Evolutionary conservation across 2,888 invertebrate species (phyloP).

Genomic region (Autographa pulchrina): DNA sequence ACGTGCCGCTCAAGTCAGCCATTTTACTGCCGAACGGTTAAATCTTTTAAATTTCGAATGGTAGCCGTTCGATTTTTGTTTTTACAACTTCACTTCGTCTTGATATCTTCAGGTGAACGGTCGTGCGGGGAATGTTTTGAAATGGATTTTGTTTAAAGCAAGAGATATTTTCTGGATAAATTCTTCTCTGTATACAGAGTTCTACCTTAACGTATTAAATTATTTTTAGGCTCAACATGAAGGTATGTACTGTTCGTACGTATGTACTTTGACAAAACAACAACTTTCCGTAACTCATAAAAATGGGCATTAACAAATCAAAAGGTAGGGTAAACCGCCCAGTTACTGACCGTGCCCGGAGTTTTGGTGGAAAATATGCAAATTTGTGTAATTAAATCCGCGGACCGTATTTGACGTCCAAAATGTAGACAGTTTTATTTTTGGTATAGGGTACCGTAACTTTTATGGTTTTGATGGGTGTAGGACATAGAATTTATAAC

Average conservation of each 20-base stretch:
- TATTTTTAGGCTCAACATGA: slow-evolving; percentile 2
- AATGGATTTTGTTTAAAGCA: slow-evolving; percentile 32
- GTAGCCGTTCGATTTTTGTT: slow-evolving; percentile 58
- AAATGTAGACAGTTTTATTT: slow-evolving; percentile 74
- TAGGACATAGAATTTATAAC: slow-evolving; percentile 8
- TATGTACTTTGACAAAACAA: slow-evolving; percentile 49
- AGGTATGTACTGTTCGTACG: slow-evolving; percentile 28
- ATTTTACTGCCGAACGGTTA: slow-evolving; percentile 70
- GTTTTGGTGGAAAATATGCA: slow-evolving; percentile 77
- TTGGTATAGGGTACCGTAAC: slow-evolving; percentile 32
- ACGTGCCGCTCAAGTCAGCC: slow-evolving; percentile 60
- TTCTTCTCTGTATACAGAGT: not conserved
- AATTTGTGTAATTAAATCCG: slow-evolving; percentile 81
- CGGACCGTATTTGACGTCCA: slow-evolving; percentile 71
- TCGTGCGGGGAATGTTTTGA: slow-evolving; percentile 24
- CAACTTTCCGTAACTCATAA: slow-evolving; percentile 59
- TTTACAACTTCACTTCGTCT: slow-evolving; percentile 61
- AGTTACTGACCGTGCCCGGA: slow-evolving; percentile 64
- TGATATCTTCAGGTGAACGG: slow-evolving; percentile 51
- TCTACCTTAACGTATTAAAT: not conserved
- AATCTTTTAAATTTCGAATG: slow-evolving; percentile 78
- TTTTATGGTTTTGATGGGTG: slow-evolving; percentile 33
- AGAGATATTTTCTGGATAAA: slow-evolving; percentile 8
- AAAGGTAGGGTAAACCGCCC: slow-evolving; percentile 71
- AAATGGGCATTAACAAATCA: slow-evolving; percentile 73